phyloP scores from a whole-genome alignment of 92 coral and sea anemone species.

The Pocillopora grandis region DNA sequence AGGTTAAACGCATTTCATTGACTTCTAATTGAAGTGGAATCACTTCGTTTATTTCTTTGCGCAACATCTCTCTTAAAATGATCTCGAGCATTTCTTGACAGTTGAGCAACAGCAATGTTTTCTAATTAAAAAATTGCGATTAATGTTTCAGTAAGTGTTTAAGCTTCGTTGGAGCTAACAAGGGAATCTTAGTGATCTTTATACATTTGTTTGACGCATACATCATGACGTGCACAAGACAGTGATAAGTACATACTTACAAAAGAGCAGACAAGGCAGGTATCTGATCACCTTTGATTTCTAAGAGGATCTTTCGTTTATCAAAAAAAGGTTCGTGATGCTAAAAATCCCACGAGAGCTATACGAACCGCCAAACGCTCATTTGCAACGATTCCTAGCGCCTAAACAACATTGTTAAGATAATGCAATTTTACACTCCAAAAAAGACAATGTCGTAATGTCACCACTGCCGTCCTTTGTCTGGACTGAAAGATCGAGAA shows the following conservation, averaged over 20 bases:
- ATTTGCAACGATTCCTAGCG: background rate
- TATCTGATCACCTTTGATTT: background rate
- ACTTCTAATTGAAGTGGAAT: background rate
- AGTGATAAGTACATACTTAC: background rate
- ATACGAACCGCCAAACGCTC: background rate
- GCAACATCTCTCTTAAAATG: background rate
- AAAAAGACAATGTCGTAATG: background rate
- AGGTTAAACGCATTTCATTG: background rate
- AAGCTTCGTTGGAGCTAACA: background rate
- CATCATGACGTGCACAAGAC: background rate
- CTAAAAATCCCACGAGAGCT: background rate
- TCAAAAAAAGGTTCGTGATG: background rate
- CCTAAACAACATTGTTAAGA: background rate
- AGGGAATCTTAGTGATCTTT: background rate
- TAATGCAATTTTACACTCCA: background rate
- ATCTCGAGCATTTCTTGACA: background rate
- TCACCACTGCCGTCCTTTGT: background rate
- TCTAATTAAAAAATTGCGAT: background rate
- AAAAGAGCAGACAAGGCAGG: slow-evolving; percentile 13
- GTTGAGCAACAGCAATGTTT: background rate
- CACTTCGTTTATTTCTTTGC: background rate
- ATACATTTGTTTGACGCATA: background rate
- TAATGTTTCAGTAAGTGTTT: no score
- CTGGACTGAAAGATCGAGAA: background rate
- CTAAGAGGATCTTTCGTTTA: background rate